Evolutionary conservation across 2,797 vertebrate genomes (phyloP).

Genomic region (Esox lucius): DNA sequence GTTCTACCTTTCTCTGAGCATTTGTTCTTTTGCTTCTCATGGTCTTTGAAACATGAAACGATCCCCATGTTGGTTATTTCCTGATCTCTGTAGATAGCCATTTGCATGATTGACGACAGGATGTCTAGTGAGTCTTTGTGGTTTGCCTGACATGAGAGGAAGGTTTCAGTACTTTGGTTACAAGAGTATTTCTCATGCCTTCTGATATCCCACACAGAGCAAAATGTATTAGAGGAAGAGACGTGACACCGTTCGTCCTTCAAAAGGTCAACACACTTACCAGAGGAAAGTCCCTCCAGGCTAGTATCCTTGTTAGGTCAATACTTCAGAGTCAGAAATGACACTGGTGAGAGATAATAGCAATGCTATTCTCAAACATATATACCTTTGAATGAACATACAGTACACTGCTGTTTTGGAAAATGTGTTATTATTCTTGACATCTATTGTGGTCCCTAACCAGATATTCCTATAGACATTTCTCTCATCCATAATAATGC

Average conservation of each 20-base stretch:
- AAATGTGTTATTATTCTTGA: not conserved
- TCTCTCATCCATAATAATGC: constrained; percentile 89
- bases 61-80: not conserved
- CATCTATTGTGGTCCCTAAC: constrained; percentile 51
- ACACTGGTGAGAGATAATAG: constrained; percentile 1
- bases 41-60: not conserved
- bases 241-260: constrained; percentile 87
- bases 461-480: constrained; percentile 73
- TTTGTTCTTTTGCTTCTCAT: not conserved
- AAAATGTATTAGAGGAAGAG: constrained; percentile 78
- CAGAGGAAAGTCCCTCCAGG: constrained; percentile 80
- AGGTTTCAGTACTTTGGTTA: not conserved
- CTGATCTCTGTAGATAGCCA: not conserved
- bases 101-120: not conserved
- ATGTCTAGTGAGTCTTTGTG: not conserved
- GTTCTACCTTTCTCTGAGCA: too few relatives aligned
- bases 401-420: not conserved
- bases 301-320: constrained; percentile 83
- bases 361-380: constrained; percentile 5
- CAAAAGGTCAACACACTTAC: constrained; percentile 80
- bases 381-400: not conserved
- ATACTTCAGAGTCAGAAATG: not conserved
- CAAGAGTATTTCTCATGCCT: not conserved
- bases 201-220: constrained; percentile 37
- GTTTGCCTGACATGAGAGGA: not conserved